Base-by-base conservation (phyloP, 2,113 vertebrate species). In the Taxidea taxus region DNA sequence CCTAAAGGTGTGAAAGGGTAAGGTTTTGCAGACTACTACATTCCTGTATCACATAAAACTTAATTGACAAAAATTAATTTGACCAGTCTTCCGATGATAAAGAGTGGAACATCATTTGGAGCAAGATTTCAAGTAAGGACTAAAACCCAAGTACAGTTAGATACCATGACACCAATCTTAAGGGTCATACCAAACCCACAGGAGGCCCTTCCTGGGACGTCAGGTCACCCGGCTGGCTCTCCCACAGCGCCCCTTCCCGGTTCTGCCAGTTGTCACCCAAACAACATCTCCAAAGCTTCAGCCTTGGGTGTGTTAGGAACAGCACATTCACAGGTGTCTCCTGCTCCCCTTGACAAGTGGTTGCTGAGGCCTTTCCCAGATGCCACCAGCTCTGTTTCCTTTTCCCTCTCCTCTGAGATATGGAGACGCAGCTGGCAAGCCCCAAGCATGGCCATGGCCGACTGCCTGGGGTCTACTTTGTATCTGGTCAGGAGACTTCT, bases 391-490 rank as follows among this genome's bases (percentile, higher is more conserved):
- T 66, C 20, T 16, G 27, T n/a, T 60, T 54, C 42, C 34, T 23
- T 75, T 39, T 47, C 15, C 49, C 18, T 18, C 0, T 13, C 12
- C n/a, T 49, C 37, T 34, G 27, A 51, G 68, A 47, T 27, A 6
- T 1, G 23, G 80, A 47, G 37, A 68, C 0, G 7, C 14, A 34
- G 37, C 14, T 14, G 64, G 44, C 39, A 49, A 47, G 72, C 42
- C 49, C 34, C 4, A 15, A 15, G 39, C 44, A 10, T 0, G 7
- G n/a, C 83, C 18, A 0, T 0, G 34, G 37, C 7, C 6, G 0
- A 9, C 39, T 39, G 77, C 75, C 20, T 27, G 25, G 54, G 25
- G 54, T 58, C 60, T 39, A 31, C 54, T n/a, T 42, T 29, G 75
- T n/a, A 78, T 23, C 42, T 37, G 1, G 21, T 7, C 54, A 34